Evolutionary conservation across 2,797 vertebrate genomes (phyloP), one percentile per base, ranked within the genome.

Genomic region (Platalea minor): DNA sequence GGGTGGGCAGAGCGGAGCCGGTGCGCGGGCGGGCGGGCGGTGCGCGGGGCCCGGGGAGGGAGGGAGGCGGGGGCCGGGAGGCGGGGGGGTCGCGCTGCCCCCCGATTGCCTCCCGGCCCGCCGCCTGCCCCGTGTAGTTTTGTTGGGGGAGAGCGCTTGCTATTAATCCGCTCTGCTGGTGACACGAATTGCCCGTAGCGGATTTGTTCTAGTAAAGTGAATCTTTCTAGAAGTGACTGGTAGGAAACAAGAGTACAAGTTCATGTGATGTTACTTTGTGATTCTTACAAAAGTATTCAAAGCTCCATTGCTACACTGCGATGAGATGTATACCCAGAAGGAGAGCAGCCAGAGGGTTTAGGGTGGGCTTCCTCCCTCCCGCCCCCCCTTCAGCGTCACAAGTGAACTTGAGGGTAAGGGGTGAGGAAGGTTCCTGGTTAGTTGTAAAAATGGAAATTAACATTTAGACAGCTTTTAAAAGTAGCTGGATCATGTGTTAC

Each of bases 121-220:
- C 67, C 67, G 94, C 70, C 72, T 90, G 83, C 91, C 93, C 94
- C 85, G 39, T 31, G 26, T 29, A 96, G 95, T 97, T 95, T 93
- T 95, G 90, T 88, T 96, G 93, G 91, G 93, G 84, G 74, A 94
- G 89, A 92, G 92, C 29, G 76, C 78, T 93, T 67, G 94, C 94
- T 96, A 90, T 97, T 96, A 97, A 97, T 97, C 95, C 95, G 82
- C 94, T 91, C 87, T 92, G 85, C 93, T 89, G 97, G 96, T 97
- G 97, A 96, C 97, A 93, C 97, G 97, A 93, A 97, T 96, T 95
- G 95, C 89, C 90, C 93, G 92, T 96, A 97, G 95, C 96, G 93
- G 97, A 90, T 97, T 96, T 96, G 96, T 93, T 96, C 84, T 94
- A 95, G 96, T 92, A 95, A 97, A 98, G 96, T 95, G 96, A 97